Evolutionary conservation across 2,888 invertebrate genomes (phyloP).

Genomic region (Aleiodes alternator): DNA sequence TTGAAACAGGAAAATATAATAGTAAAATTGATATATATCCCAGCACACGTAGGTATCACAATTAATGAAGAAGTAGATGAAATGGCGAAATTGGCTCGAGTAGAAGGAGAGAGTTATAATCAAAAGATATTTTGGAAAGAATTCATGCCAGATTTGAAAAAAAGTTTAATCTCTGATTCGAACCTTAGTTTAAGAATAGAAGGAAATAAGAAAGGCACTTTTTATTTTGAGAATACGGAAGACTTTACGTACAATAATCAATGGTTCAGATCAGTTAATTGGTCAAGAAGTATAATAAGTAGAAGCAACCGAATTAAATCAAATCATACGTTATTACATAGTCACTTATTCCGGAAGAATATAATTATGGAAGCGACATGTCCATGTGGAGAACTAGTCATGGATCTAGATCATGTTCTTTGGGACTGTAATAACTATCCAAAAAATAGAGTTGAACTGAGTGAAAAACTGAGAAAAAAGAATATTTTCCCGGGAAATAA

Average conservation of each 20-base stretch:
- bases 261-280: background rate
- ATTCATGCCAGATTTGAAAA: background rate
- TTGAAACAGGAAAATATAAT: slow-evolving; percentile 5
- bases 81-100: background rate
- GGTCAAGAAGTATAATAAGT: background rate
- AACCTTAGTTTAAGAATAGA: background rate
- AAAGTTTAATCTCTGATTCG: background rate
- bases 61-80: slow-evolving; percentile 50
- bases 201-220: background rate
- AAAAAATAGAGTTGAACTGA: too few relatives aligned
- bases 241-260: slow-evolving; percentile 5
- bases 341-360: background rate
- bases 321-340: background rate
- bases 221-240: background rate
- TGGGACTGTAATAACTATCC: background rate
- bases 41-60: slow-evolving; percentile 47
- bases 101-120: background rate
- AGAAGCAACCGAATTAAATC: background rate
- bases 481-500: too few relatives aligned
- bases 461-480: too few relatives aligned
- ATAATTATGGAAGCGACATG: background rate
- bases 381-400: background rate
- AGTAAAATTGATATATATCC: slow-evolving; percentile 49
- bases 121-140: background rate
- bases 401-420: background rate